phyloP scores from a whole-genome alignment of 2,113 vertebrate species.

The Microcebus jonahi region DNA sequence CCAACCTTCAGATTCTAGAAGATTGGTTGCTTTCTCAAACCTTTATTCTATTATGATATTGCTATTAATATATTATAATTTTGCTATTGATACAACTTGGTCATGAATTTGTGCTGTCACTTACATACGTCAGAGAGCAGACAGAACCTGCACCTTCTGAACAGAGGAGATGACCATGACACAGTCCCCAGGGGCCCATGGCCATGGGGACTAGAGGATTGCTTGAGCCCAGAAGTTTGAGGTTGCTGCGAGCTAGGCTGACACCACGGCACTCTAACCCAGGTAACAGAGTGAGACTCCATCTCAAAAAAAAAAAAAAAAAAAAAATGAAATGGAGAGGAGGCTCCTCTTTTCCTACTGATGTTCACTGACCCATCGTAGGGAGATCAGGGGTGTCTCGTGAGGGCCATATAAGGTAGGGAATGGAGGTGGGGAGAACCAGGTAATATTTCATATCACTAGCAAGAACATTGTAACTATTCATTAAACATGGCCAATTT shows the following conservation, averaged over 20 bases:
- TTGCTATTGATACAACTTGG: constrained; percentile 14
- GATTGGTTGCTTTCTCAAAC: neutral
- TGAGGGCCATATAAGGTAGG: neutral
- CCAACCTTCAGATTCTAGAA: constrained; percentile 36
- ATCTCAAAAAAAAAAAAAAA: too few relatives aligned
- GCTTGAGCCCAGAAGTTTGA: too few relatives aligned
- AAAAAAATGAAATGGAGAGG: too few relatives aligned
- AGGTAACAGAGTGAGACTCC: too few relatives aligned
- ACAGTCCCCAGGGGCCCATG: neutral
- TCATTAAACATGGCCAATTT: neutral
- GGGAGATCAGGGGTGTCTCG: neutral
- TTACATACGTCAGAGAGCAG: neutral
- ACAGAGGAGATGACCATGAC: neutral
- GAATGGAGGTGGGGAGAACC: neutral
- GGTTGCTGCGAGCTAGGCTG: too few relatives aligned
- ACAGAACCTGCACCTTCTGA: neutral
- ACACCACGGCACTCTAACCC: too few relatives aligned
- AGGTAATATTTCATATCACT: neutral
- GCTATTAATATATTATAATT: constrained; percentile 73
- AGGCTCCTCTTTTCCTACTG: neutral
- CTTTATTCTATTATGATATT: constrained; percentile 50
- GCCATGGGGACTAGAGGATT: neutral
- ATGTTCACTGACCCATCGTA: neutral
- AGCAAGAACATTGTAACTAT: neutral
- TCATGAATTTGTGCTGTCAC: constrained; percentile 23